Evolutionary conservation across 2,797 vertebrate genomes (phyloP).

Genomic region (Peromyscus nudipes): DNA sequence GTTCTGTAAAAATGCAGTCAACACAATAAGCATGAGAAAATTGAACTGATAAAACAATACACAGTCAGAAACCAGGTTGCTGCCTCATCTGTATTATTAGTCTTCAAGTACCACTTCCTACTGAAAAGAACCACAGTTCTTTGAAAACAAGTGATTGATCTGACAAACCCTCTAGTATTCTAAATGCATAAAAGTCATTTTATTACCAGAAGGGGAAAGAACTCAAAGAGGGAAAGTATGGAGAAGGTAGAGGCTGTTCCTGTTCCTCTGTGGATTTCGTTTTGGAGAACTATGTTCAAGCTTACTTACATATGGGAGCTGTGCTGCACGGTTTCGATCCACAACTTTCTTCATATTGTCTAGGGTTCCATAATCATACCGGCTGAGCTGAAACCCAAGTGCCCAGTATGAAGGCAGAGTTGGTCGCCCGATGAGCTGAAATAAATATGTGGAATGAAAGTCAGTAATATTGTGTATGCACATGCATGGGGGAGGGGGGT

Average conservation of each 20-base stretch:
- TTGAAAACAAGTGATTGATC: neutral
- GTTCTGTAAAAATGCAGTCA: slow-evolving; percentile 3
- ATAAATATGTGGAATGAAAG: slow-evolving; percentile 40
- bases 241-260: neutral
- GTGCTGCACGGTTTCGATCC: slow-evolving; percentile 91
- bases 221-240: neutral
- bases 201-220: neutral
- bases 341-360: slow-evolving; percentile 91
- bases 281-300: neutral
- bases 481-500: no score
- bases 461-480: neutral
- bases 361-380: slow-evolving; percentile 93
- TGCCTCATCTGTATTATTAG: neutral
- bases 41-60: slow-evolving; percentile 8
- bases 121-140: neutral
- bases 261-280: neutral
- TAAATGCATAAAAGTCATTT: neutral
- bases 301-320: slow-evolving; percentile 91
- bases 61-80: neutral
- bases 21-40: neutral
- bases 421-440: slow-evolving; percentile 94
- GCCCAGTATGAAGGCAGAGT: slow-evolving; percentile 95
- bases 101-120: neutral
- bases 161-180: neutral
- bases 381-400: slow-evolving; percentile 97